Percentiles rank a stretch among this genome's conserved stretches.
Conservation (phyloP, 2,113 vertebrate genomes). For the Eolophus roseicapilla region DNA sequence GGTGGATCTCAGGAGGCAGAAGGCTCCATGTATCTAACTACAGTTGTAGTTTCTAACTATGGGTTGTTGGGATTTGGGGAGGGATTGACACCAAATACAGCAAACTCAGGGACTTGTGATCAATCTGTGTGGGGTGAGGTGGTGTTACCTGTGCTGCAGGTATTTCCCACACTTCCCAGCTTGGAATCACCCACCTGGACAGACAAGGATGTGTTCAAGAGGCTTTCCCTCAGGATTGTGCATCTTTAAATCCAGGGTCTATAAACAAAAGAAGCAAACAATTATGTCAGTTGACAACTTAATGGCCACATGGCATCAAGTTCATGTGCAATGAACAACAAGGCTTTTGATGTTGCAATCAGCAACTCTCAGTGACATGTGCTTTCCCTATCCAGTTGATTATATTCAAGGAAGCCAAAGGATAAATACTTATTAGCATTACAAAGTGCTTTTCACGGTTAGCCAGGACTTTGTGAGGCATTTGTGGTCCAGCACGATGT, state of each 20-base stretch:
- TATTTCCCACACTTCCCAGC: background rate
- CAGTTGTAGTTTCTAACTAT: background rate
- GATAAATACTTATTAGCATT: conserved; percentile 41
- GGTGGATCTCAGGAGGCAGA: background rate
- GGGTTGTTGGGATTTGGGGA: accelerated
- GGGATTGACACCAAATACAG: background rate
- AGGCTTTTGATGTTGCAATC: conserved; percentile 49
- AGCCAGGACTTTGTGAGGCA: background rate
- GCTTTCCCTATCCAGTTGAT: conserved; percentile 10
- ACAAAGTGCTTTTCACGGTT: background rate
- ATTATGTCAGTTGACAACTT: conserved; percentile 22
- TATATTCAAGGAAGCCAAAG: conserved; percentile 22
- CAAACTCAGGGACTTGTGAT: background rate
- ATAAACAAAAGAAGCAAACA: conserved; percentile 39
- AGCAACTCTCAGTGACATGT: conserved; percentile 11
- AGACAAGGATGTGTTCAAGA: background rate
- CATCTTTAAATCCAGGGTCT: background rate
- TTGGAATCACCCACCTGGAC: background rate
- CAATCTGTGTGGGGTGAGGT: background rate
- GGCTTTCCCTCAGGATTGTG: background rate
- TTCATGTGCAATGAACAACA: conserved; percentile 57
- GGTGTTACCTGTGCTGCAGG: accelerated
- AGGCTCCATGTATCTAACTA: accelerated
- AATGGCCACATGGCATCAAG: background rate
- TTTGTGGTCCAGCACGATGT: background rate